Conservation (phyloP, 2,888 invertebrate species). For the Pristionchus maxplancki region DNA sequence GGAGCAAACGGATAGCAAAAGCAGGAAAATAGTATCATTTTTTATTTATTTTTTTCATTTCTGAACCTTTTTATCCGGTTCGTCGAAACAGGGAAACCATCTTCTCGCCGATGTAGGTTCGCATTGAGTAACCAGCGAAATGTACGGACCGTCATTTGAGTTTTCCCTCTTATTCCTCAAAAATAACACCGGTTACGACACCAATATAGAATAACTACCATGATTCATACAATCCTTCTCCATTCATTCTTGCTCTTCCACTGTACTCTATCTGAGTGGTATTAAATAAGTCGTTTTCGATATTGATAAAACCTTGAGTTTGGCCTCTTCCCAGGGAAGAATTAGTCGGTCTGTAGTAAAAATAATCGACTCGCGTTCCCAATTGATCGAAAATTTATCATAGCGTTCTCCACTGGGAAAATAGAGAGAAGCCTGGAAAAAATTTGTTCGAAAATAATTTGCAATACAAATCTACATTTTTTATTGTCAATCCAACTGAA, state of each 20-base stretch:
- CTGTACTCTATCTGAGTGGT: neutral
- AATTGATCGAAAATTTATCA: neutral
- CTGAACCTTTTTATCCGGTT: neutral
- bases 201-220: neutral
- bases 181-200: neutral
- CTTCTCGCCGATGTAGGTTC: neutral
- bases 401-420: no score
- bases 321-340: neutral
- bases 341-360: neutral
- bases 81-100: conserved; percentile 32
- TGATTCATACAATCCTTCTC: neutral
- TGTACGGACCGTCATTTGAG: neutral
- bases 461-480: neutral
- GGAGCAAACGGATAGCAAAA: neutral
- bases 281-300: neutral
- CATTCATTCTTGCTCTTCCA: neutral
- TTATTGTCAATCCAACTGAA: neutral
- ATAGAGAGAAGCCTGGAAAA: no score
- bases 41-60: neutral
- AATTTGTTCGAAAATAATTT: neutral
- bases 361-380: neutral
- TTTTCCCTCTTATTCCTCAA: neutral
- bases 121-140: neutral
- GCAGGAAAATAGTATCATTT: neutral
- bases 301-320: no score